Percentiles rank a stretch among this genome's conserved stretches.
These are phyloP conservation scores for Melanotaenia trifasciata DNA, from an alignment of 2,797 vertebrate species.

Conservation along the genomic window DNA sequence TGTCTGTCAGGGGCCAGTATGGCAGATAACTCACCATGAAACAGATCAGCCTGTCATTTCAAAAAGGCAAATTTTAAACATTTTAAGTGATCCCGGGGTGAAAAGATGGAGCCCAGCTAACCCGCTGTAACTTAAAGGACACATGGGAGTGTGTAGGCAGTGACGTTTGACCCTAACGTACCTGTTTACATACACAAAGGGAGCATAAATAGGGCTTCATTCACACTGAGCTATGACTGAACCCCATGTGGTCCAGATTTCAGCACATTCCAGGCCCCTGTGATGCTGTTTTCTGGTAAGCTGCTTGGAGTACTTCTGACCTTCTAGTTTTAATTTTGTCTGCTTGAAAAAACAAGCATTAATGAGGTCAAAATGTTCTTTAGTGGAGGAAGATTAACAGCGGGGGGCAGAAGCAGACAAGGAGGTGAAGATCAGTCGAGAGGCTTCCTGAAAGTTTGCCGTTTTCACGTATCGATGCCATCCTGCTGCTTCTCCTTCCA, in stretches of 20 bases:
- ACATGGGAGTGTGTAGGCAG: too few relatives aligned
- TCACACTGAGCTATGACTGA: not conserved
- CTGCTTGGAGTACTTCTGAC: not conserved
- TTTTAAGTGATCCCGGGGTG: too few relatives aligned
- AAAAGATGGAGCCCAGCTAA: too few relatives aligned
- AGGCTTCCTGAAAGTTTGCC: constrained; percentile 16
- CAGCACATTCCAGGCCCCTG: too few relatives aligned
- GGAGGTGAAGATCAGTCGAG: constrained; percentile 1
- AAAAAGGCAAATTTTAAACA: too few relatives aligned
- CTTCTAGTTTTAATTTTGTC: not conserved
- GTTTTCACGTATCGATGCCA: not conserved
- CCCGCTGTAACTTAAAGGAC: too few relatives aligned
- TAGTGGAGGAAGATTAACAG: constrained; percentile 15
- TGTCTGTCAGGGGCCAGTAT: too few relatives aligned
- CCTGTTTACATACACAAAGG: too few relatives aligned
- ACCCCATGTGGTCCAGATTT: not conserved
- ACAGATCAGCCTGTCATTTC: too few relatives aligned
- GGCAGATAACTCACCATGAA: too few relatives aligned
- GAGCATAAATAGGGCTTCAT: too few relatives aligned
- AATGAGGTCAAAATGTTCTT: constrained; percentile 3
- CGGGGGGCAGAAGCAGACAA: not conserved
- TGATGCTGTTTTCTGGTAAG: not conserved
- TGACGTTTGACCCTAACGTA: too few relatives aligned
- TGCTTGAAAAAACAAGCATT: constrained; percentile 2
- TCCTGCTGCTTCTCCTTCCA: constrained; percentile 2